Conservation (phyloP, 2,888 invertebrate genomes). For the Heliconius aoede region DNA sequence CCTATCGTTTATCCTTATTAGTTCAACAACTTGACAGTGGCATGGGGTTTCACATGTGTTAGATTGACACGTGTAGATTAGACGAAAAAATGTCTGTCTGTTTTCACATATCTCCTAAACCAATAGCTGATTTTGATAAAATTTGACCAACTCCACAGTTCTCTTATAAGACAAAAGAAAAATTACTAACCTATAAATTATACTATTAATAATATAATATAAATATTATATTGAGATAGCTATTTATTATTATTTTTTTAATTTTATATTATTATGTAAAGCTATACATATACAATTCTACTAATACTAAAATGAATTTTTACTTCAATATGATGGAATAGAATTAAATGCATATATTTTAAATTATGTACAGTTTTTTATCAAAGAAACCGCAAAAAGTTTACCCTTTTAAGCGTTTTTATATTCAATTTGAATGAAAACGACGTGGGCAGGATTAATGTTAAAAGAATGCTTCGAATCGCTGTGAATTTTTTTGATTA, state of each 20-base stretch:
- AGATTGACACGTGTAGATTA: not conserved
- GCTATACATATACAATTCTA: not conserved
- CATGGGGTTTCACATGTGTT: not conserved
- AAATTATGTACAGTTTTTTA: constrained; percentile 13
- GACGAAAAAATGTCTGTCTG: not conserved
- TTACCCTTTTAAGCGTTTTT: constrained; percentile 16
- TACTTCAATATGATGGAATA: not conserved
- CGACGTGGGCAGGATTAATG: constrained; percentile 15
- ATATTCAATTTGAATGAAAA: not conserved
- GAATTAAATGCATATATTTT: not conserved
- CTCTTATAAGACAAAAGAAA: not conserved
- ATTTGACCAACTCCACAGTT: not conserved
- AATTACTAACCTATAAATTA: not conserved
- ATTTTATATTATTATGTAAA: no score
- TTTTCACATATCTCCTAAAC: not conserved
- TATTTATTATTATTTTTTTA: no score
- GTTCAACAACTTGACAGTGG: not conserved
- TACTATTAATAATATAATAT: no score
- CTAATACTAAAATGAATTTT: not conserved
- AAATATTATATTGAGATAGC: not conserved
- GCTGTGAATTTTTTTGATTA: not conserved
- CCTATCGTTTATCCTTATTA: constrained; percentile 36
- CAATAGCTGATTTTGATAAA: not conserved
- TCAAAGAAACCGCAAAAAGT: constrained; percentile 18
- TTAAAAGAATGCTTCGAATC: constrained; percentile 13